Evolutionary conservation across 2,797 vertebrate genomes (phyloP).

Genomic region (Rhinatrema bivittatum): DNA sequence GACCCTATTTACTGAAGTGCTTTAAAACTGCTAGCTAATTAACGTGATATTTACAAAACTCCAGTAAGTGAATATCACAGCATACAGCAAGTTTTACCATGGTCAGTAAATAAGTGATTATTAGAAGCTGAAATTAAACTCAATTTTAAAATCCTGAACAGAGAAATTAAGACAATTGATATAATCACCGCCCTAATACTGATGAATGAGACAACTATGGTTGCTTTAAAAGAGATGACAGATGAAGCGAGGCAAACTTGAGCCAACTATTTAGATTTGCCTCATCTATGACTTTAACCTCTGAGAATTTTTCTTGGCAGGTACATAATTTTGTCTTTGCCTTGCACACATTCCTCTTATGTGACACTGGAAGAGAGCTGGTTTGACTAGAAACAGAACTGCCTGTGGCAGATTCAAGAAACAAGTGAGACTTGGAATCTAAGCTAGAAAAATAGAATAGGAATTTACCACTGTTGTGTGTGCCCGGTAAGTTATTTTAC

Average conservation of each 20-base stretch:
- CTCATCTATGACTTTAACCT: conserved; percentile 26
- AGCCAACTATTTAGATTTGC: conserved; percentile 16
- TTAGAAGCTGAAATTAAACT: no score
- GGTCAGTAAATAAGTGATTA: neutral
- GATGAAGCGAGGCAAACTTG: conserved; percentile 24
- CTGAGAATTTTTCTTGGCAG: conserved; percentile 16
- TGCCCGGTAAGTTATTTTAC: conserved; percentile 33
- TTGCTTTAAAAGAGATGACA: no score
- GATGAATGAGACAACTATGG: no score
- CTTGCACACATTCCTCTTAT: conserved; percentile 61
- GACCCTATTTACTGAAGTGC: no score
- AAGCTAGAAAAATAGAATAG: conserved; percentile 51
- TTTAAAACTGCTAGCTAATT: no score
- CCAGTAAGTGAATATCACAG: no score
- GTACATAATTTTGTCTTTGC: conserved; percentile 21
- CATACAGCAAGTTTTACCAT: no score
- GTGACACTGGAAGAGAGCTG: conserved; percentile 53
- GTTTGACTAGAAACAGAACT: conserved; percentile 54
- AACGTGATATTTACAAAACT: no score
- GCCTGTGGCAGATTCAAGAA: conserved; percentile 42
- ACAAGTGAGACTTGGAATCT: conserved; percentile 33
- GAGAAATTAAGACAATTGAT: no score
- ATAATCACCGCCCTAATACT: no score
- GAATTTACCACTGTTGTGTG: conserved; percentile 58
- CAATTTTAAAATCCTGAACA: no score